A percentile compares a stretch with the other conserved stretches of the same genome.
Evolutionary conservation across 2,888 invertebrate species (phyloP).

Genomic region (Lomographa bimaculata): DNA sequence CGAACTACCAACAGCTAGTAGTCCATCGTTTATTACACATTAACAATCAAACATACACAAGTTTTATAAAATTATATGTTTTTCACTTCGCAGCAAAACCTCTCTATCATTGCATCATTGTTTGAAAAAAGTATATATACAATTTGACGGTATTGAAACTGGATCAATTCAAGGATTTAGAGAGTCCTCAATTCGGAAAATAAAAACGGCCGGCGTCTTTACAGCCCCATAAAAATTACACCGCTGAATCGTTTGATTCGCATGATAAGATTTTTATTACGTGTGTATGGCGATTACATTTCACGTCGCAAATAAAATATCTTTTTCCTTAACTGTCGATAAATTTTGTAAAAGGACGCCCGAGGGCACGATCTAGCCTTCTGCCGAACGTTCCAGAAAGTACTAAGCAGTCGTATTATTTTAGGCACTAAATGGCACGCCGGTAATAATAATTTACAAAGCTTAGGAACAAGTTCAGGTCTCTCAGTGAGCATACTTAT

Average conservation of each 20-base stretch:
- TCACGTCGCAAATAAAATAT: slow-evolving; percentile 39
- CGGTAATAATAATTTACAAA: slow-evolving; percentile 4
- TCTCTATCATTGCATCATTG: slow-evolving; percentile 8
- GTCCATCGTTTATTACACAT: no score
- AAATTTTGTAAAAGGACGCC: slow-evolving; percentile 15
- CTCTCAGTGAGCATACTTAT: slow-evolving; percentile 39
- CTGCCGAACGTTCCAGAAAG: slow-evolving; percentile 3
- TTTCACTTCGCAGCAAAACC: no score
- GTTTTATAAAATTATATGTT: no score
- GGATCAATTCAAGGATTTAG: slow-evolving; percentile 24
- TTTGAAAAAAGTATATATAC: neutral
- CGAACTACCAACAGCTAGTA: no score
- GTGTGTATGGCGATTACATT: slow-evolving; percentile 51
- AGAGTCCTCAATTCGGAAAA: slow-evolving; percentile 21
- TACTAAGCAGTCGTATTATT: neutral
- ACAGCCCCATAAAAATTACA: slow-evolving; percentile 63
- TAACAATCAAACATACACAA: no score
- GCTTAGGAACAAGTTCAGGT: slow-evolving; percentile 28
- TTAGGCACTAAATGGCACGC: neutral
- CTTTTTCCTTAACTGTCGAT: slow-evolving; percentile 18
- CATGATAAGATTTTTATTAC: slow-evolving; percentile 58
- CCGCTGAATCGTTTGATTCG: slow-evolving; percentile 61
- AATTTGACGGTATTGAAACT: slow-evolving; percentile 22
- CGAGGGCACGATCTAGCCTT: slow-evolving; percentile 13
- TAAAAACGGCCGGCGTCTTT: slow-evolving; percentile 54